Evolutionary conservation across 2,797 vertebrate species (phyloP).

Genomic region (Oryzias sinensis): DNA sequence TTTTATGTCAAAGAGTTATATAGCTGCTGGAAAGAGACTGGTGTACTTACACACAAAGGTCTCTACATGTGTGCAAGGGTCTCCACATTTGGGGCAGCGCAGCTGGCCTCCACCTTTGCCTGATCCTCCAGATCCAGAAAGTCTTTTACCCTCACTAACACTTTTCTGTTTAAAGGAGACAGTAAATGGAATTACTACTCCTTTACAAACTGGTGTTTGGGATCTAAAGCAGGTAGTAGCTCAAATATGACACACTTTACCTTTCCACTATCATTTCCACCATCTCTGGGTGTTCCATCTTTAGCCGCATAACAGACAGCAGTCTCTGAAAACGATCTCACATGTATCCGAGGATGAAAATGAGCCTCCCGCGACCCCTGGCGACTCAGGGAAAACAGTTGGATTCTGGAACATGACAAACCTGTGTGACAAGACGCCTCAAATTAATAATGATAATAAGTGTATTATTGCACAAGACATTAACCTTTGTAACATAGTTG

Average conservation of each 20-base stretch:
- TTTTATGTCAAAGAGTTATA: background rate
- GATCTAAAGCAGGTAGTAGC: background rate
- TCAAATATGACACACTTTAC: slow-evolving; percentile 59
- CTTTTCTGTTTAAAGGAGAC: slow-evolving; percentile 79
- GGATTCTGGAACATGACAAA: slow-evolving; percentile 81
- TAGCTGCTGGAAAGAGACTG: background rate
- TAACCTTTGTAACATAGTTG: too few species aligned
- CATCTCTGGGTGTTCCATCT: slow-evolving; percentile 87
- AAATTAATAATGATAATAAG: background rate
- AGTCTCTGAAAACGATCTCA: slow-evolving; percentile 87
- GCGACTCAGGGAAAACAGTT: slow-evolving; percentile 84
- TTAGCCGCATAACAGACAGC: slow-evolving; percentile 89
- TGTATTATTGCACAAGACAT: too few species aligned
- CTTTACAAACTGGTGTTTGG: background rate
- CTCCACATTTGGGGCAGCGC: slow-evolving; percentile 96
- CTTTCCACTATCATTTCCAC: slow-evolving; percentile 88
- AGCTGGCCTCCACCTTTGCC: slow-evolving; percentile 96
- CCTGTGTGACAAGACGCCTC: slow-evolving; percentile 64
- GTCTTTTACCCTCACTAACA: slow-evolving; percentile 83
- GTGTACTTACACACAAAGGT: slow-evolving; percentile 95
- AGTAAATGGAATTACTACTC: background rate
- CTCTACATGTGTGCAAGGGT: slow-evolving; percentile 95
- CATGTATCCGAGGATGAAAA: slow-evolving; percentile 72
- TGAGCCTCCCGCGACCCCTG: slow-evolving; percentile 80
- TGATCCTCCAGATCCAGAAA: slow-evolving; percentile 86